phyloP scores from a whole-genome alignment of 2,797 vertebrate species.

The Centroberyx gerrardi region DNA sequence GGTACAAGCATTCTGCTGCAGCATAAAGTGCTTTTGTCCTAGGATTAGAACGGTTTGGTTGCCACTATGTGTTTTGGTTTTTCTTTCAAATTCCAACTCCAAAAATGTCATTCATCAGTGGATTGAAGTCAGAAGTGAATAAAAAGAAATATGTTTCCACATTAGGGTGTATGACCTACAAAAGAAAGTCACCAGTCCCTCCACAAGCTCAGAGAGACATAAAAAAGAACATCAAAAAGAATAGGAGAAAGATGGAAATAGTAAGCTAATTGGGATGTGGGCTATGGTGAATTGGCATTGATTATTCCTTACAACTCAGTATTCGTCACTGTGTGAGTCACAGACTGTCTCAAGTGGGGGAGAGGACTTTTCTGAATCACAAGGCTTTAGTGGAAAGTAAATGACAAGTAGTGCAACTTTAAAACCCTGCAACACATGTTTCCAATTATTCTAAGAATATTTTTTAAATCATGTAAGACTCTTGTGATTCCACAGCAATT shows the following conservation, averaged over 20 bases:
- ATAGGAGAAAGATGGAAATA: slow-evolving; percentile 19
- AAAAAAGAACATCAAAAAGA: slow-evolving; percentile 36
- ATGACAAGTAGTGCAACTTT: slow-evolving; percentile 28
- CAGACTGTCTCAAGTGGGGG: slow-evolving; percentile 14
- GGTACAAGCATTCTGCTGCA: no score
- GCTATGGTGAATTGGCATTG: slow-evolving; percentile 54
- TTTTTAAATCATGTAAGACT: neutral
- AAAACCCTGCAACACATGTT: slow-evolving; percentile 41
- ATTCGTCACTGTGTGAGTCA: slow-evolving; percentile 37
- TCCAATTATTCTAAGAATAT: slow-evolving; percentile 50
- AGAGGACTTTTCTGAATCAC: slow-evolving; percentile 51
- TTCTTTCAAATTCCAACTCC: neutral
- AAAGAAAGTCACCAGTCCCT: neutral
- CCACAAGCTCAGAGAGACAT: slow-evolving; percentile 2
- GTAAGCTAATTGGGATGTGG: slow-evolving; percentile 31
- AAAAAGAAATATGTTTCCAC: slow-evolving; percentile 11
- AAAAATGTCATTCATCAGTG: slow-evolving; percentile 5
- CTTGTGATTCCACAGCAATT: slow-evolving; percentile 22
- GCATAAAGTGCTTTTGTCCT: neutral
- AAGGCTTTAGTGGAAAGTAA: slow-evolving; percentile 38
- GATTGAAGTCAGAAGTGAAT: neutral
- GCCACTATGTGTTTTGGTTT: slow-evolving; percentile 10
- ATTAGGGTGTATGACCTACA: neutral
- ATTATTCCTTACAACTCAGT: slow-evolving; percentile 45
- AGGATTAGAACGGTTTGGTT: neutral